Evolutionary conservation across 2,888 invertebrate species (phyloP).

Genomic region (Lochmaea crataegi): DNA sequence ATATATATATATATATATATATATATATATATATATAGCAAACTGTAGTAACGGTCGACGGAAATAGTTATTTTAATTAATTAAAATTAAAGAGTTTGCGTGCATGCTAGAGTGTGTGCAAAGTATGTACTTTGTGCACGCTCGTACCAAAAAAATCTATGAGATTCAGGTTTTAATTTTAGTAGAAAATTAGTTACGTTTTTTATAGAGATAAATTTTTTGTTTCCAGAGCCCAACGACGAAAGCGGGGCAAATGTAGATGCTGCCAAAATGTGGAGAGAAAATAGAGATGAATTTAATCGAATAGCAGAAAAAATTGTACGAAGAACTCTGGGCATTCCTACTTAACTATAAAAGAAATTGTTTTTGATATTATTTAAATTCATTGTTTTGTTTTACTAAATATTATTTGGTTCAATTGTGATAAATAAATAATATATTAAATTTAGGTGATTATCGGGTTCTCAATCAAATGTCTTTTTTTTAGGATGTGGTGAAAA

Average conservation of each 20-base stretch:
- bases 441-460: too few species aligned
- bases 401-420: neutral
- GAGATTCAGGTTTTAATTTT: neutral
- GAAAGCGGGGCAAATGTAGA: slow-evolving; percentile 99
- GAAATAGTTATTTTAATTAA: too few species aligned
- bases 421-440: neutral
- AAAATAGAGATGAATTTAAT: slow-evolving; percentile 93
- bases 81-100: too few species aligned
- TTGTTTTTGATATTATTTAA: neutral
- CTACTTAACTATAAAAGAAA: slow-evolving; percentile 58
- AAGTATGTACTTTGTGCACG: too few species aligned
- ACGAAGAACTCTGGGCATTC: slow-evolving; percentile 86
- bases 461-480: slow-evolving; percentile 12
- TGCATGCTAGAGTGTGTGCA: too few species aligned
- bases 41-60: too few species aligned
- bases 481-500: too few species aligned
- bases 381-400: neutral
- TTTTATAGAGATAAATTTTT: neutral
- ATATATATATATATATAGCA: too few species aligned
- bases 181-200: neutral
- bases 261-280: slow-evolving; percentile 99
- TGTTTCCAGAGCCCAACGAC: slow-evolving; percentile 89
- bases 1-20: too few species aligned
- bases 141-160: too few species aligned
- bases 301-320: slow-evolving; percentile 92